phyloP scores from a whole-genome alignment of 2,888 invertebrate species.

The Pyrrhia umbra region DNA sequence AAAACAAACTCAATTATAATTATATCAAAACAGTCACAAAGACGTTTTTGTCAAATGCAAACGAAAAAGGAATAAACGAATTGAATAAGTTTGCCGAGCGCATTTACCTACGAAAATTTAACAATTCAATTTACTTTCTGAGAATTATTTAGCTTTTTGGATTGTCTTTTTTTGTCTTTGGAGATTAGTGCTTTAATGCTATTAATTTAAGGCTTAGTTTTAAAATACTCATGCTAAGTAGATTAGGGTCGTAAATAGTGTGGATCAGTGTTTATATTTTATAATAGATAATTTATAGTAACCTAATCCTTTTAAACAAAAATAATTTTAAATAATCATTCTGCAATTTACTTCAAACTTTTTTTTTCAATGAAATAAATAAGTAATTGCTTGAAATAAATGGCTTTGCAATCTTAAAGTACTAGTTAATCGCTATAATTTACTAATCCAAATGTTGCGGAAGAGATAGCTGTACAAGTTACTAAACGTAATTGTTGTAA shows the following conservation, averaged over 20 bases:
- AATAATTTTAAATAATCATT: neutral
- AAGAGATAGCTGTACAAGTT: slow-evolving; percentile 12
- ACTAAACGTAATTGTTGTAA: neutral
- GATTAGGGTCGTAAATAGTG: neutral
- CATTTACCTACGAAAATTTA: slow-evolving; percentile 50
- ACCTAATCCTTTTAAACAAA: too few species aligned
- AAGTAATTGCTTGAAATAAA: neutral
- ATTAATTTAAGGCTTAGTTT: neutral
- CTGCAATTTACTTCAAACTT: neutral
- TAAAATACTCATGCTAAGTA: neutral
- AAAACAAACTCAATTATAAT: slow-evolving; percentile 56
- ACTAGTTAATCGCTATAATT: slow-evolving; percentile 6
- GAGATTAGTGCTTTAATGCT: neutral
- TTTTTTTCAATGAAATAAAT: neutral
- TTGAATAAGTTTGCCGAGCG: slow-evolving; percentile 53
- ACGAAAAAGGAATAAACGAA: slow-evolving; percentile 54
- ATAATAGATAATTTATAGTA: too few species aligned
- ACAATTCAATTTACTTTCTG: slow-evolving; percentile 54
- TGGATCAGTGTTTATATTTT: too few species aligned
- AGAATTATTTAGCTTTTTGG: slow-evolving; percentile 8
- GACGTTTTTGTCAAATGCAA: slow-evolving; percentile 48
- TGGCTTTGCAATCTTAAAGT: neutral
- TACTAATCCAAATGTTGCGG: slow-evolving; percentile 1
- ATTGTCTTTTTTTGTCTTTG: neutral
- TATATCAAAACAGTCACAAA: slow-evolving; percentile 46